These are phyloP conservation scores for Drosophila pandora DNA, from an alignment of 1,140 invertebrate species.

Conservation along the genomic window DNA sequence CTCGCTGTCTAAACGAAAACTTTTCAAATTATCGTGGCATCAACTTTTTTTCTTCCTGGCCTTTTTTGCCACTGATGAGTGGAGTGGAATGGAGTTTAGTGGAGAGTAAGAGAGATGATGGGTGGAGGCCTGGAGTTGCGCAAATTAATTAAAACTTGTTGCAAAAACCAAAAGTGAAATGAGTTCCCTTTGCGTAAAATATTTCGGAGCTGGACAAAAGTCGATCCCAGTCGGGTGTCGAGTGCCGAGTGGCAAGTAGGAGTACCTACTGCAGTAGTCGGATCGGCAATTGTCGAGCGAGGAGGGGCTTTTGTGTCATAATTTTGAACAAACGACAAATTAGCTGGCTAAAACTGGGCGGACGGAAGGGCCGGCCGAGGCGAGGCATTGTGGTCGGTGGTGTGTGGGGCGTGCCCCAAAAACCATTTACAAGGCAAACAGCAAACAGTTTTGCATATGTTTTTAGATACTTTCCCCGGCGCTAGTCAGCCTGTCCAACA, in stretches of 20 bases:
- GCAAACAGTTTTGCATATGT: slow-evolving; percentile 78
- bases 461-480: slow-evolving; percentile 51
- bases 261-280: background rate
- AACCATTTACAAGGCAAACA: slow-evolving; percentile 77
- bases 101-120: slow-evolving; percentile 16
- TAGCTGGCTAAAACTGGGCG: slow-evolving; percentile 53
- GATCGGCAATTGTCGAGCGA: slow-evolving; percentile 51
- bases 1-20: slow-evolving; percentile 78
- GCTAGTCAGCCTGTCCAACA: slow-evolving; percentile 65
- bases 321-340: slow-evolving; percentile 78
- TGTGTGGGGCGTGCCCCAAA: slow-evolving; percentile 21
- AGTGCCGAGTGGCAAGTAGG: background rate
- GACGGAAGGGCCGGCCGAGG: background rate
- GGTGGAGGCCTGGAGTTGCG: slow-evolving; percentile 50
- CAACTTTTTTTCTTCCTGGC: slow-evolving; percentile 59
- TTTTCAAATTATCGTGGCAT: slow-evolving; percentile 81
- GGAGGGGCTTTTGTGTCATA: slow-evolving; percentile 70
- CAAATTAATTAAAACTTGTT: slow-evolving; percentile 82
- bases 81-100: slow-evolving; percentile 41
- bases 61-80: slow-evolving; percentile 33
- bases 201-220: slow-evolving; percentile 36
- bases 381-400: background rate
- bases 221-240: background rate
- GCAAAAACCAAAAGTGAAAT: slow-evolving; percentile 60
- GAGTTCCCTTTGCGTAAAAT: slow-evolving; percentile 49